These are phyloP conservation scores for Myrmecobius fasciatus DNA, from an alignment of 2,113 vertebrate genomes.

Conservation along the genomic window DNA sequence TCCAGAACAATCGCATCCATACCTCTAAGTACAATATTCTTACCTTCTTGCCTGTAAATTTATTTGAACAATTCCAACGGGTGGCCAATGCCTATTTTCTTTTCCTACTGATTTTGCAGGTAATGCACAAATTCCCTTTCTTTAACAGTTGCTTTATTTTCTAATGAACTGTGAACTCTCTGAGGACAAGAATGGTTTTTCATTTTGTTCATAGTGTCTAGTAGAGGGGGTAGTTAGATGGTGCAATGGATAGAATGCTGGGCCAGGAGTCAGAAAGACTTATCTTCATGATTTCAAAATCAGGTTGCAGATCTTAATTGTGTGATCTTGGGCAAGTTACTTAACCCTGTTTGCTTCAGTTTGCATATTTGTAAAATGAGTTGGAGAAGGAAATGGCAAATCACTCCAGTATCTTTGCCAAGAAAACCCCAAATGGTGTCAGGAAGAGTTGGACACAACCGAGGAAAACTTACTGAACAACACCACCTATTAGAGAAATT, in stretches of 20 bases:
- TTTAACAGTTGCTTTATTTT: not conserved
- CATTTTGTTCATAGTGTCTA: not conserved
- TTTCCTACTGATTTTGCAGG: conserved; percentile 83
- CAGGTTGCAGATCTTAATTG: not conserved
- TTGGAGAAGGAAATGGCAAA: not conserved
- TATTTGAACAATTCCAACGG: conserved; percentile 89
- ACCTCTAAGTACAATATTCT: conserved; percentile 87
- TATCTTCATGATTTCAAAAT: not conserved
- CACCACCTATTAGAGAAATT: not conserved
- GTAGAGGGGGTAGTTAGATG: not conserved
- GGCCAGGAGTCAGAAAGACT: not conserved
- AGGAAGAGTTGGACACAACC: not conserved
- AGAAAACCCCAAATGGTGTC: not conserved
- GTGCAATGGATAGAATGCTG: not conserved
- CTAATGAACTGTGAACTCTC: not conserved
- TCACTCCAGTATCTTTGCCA: not conserved
- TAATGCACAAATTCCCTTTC: conserved; percentile 49
- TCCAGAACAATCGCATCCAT: conserved; percentile 87
- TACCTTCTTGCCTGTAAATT: conserved; percentile 87
- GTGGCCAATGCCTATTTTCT: conserved; percentile 87
- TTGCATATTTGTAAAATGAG: not conserved
- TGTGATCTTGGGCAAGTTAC: not conserved
- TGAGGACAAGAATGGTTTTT: not conserved
- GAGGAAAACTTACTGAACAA: not conserved
- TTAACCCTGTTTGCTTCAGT: not conserved